phyloP scores from a whole-genome alignment of 2,113 vertebrate genomes.

The Oryzias melastigma region DNA sequence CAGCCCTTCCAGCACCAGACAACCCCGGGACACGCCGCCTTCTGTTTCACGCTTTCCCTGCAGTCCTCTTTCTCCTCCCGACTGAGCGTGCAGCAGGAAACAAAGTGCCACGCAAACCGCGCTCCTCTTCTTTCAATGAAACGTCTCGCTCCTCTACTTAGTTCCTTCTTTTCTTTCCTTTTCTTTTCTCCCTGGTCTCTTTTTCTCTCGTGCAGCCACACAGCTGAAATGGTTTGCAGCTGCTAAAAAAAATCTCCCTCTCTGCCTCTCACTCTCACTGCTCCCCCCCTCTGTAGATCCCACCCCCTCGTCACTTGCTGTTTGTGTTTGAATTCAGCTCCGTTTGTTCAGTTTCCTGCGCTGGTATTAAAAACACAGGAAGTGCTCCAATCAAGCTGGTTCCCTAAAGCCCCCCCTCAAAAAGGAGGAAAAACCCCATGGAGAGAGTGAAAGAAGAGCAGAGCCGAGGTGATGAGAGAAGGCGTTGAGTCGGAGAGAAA shows the following conservation, averaged over 20 bases:
- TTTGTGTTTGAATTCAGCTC: constrained; percentile 86
- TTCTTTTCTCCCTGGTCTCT: constrained; percentile 27
- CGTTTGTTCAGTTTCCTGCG: constrained; percentile 84
- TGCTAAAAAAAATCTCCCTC: constrained; percentile 84
- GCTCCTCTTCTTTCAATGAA: constrained; percentile 49
- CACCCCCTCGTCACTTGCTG: constrained; percentile 58
- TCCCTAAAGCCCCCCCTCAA: constrained; percentile 59
- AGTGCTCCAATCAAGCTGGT: constrained; percentile 79
- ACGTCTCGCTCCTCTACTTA: constrained; percentile 1
- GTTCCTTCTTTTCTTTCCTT: constrained; percentile 27
- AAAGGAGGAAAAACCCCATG: constrained; percentile 30
- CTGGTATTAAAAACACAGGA: constrained; percentile 83
- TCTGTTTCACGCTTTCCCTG: constrained; percentile 15
- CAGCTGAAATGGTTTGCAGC: constrained; percentile 85
- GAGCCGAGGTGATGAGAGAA: constrained; percentile 39
- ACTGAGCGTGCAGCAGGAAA: constrained; percentile 45
- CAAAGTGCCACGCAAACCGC: constrained; percentile 67
- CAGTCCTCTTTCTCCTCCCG: constrained; percentile 30
- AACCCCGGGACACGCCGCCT: constrained; percentile 63
- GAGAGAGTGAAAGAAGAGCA: constrained; percentile 15
- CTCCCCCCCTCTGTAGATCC: constrained; percentile 29
- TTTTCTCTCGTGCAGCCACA: constrained; percentile 71
- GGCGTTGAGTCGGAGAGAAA: constrained; percentile 43
- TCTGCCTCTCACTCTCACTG: constrained; percentile 69
- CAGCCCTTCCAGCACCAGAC: constrained; percentile 63